Base-by-base conservation (phyloP, 2,113 vertebrate species). In the Tursiops truncatus region DNA sequence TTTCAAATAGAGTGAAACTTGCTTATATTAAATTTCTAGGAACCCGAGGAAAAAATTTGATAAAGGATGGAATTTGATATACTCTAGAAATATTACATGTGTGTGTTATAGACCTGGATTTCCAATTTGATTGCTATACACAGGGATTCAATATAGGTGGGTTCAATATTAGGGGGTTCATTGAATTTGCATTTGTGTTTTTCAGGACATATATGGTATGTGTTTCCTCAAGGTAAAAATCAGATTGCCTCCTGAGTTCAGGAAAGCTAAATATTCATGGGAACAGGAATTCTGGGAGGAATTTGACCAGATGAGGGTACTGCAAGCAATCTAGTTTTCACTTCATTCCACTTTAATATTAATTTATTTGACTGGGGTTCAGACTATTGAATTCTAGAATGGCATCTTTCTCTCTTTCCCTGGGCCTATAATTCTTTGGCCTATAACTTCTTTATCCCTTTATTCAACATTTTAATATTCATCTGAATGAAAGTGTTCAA, bases 1-100 rank as follows among this genome's bases (percentile, higher is more conserved):
- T 98, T 96, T 97, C 98, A 97, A 97, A 98, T 97, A 97, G 97
- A 98, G 97, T 98, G 97, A 98, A 98, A 98, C 97, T 98, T 97
- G 97, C 96, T 97, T 98, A 97, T 98, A 98, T 98, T 98, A 97
- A 98, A 98, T 98, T 98, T 98, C 97, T 97, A 93, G 96, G 96
- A 97, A 97, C 96, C 92, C 25, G 2, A 96, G 95, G 95, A 97
- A 97, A 98, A 98, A 97, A 98, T 96, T 96, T 96, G 97, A 97
- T 98, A 98, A 96, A 97, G 93, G 91, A 95, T 97, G 93, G 97
- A 98, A 97, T 98, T 97, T 94, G 97, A 98, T 98, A 97, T 92
- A 97, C 96, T 97, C 96, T 94, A 94, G 97, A 98, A 98, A 98
- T 98, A 97, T 98, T 97, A 98, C 97, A 97, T 96, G 97, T 97